Evolutionary conservation across 1,140 invertebrate genomes (phyloP), one percentile per base, ranked within the genome.

Genomic region (Tenebrio molitor): DNA sequence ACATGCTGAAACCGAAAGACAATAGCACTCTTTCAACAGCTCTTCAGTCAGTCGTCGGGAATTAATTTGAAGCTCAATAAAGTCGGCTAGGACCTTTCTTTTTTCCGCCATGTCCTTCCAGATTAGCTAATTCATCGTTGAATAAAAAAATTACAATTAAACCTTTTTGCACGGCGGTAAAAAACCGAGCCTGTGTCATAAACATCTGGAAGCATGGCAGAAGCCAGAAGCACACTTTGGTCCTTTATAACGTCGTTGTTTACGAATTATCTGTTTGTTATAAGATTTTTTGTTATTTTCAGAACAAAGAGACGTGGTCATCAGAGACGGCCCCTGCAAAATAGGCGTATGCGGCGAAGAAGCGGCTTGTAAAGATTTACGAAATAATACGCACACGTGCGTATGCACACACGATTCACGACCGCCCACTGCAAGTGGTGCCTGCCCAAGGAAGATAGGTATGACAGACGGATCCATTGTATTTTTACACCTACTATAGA

Each of bases 371-470:
- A 84, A 82, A 8, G 77, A 68, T 19, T 81, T 85, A 66, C 78
- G 84, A 68, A 84, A 86, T 62, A 85, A 84, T 2, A 84, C 83
- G 1, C 87, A 89, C 63, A 87, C 84, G 16, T 92, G 91, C 75
- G 81, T 91, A 2, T 92, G 91, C 80, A 89, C 90, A 2, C 88
- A 90, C 64, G 90, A 90, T 74, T 84, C 82, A 2, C 86, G 86
- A 7, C 83, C 85, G 1, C 88, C 90, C 7, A 91, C 88, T 10
- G 79, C 83, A 29, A 87, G 90, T 75, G 85, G 89, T 50, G 88
- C 85, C 75, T 92, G 91, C 78, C 89, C 89, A 0, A 87, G 89
- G 79, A 81, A 83, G 74, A 88, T 85, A 80, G 87, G 87, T 88
- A 79, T 71, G 73, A 46, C 29, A 42, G n/a, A 23, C 29, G 14